A percentile compares a stretch with the other conserved stretches of the same genome.
Evolutionary conservation across 53 echinoderm and acorn worm genomes (phyloP).

Genomic region (Hippasteria phrygiana): DNA sequence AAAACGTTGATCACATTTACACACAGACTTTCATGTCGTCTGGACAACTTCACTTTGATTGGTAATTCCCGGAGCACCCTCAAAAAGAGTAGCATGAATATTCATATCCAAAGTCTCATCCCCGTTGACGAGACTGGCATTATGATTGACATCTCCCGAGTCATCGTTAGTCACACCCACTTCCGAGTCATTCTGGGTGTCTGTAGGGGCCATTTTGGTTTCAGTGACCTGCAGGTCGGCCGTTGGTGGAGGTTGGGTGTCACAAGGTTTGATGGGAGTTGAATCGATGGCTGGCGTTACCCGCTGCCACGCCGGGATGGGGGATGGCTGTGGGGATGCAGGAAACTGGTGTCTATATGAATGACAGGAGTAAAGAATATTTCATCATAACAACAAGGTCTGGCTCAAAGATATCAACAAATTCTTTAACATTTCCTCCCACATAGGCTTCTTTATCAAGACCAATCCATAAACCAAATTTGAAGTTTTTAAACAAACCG

Average conservation of each 20-base stretch:
- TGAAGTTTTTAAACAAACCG: no score
- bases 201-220: background rate
- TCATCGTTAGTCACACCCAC: constrained; percentile 32
- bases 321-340: constrained; percentile 82
- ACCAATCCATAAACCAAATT: no score
- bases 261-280: constrained; percentile 26
- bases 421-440: background rate
- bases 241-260: background rate
- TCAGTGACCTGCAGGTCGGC: constrained; percentile 5
- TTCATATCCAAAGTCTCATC: background rate
- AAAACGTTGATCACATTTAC: no score
- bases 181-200: constrained; percentile 47
- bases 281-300: background rate
- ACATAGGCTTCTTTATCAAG: no score
- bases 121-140: background rate
- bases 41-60: constrained; percentile 11
- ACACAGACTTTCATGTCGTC: constrained; percentile 3
- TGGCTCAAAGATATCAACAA: no score
- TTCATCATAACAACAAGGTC: background rate
- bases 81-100: background rate
- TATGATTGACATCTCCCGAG: constrained; percentile 15
- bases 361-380: background rate
- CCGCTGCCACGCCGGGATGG: constrained; percentile 90
- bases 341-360: constrained; percentile 88
- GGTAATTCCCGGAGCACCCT: background rate